Conservation (phyloP, 2,888 invertebrate genomes). For the Brachypterus glaber region DNA sequence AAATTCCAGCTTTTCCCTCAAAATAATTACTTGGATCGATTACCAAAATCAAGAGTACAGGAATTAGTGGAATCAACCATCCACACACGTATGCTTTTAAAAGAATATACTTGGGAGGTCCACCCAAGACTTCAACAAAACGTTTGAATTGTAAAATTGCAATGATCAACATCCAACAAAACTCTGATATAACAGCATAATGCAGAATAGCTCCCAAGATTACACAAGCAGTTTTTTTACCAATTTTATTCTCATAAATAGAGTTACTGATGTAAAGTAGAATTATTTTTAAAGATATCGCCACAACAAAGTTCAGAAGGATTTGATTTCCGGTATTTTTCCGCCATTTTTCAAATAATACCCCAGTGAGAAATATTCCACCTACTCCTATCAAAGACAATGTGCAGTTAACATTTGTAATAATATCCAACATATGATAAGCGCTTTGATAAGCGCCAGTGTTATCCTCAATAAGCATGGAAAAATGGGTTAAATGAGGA, state of each 20-base stretch:
- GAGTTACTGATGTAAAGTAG: slow-evolving; percentile 26
- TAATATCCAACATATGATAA: slow-evolving; percentile 21
- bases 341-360: slow-evolving; percentile 51
- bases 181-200: slow-evolving; percentile 56
- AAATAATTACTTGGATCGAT: slow-evolving; percentile 44
- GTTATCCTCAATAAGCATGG: slow-evolving; percentile 42
- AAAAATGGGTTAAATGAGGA: slow-evolving; percentile 51
- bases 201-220: slow-evolving; percentile 53
- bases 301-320: slow-evolving; percentile 32
- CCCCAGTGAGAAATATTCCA: slow-evolving; percentile 44
- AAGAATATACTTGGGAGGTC: slow-evolving; percentile 39
- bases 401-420: slow-evolving; percentile 46
- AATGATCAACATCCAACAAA: slow-evolving; percentile 65
- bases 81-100: slow-evolving; percentile 53
- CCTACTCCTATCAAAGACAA: slow-evolving; percentile 45
- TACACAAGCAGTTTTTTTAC: slow-evolving; percentile 39
- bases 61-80: slow-evolving; percentile 51
- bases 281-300: slow-evolving; percentile 31
- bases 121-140: slow-evolving; percentile 53
- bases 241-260: slow-evolving; percentile 10
- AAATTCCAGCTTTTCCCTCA: slow-evolving; percentile 37
- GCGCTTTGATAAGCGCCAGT: slow-evolving; percentile 25
- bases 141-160: slow-evolving; percentile 58
- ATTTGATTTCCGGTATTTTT: slow-evolving; percentile 38
- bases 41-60: slow-evolving; percentile 45